Base-by-base conservation (phyloP, 2,797 vertebrate genomes). In the Gouania willdenowi region DNA sequence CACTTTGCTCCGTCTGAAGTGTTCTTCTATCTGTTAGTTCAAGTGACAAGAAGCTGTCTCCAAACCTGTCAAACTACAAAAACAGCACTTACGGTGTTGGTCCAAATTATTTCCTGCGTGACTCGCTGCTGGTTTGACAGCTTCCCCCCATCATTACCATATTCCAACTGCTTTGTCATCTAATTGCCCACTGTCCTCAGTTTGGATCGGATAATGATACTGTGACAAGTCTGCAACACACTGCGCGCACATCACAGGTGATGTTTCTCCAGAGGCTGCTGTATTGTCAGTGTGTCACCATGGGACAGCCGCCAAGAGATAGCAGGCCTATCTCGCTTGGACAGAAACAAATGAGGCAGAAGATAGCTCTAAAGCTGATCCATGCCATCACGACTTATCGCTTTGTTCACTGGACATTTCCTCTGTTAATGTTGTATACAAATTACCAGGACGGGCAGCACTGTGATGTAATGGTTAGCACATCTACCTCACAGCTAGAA, bases 311-410 rank as follows among this genome's bases (percentile, higher is more conserved):
- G 71, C 53, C 64, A 61, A 63, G 59, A 34, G 63, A 78, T 61
- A 70, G 65, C 27, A 4, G 44, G 22, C 36, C 64, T 68, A 75
- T 78, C 75, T 66, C 40, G 23, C 77, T 69, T 49, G 51, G 71
- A 79, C 70, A 68, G 71, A 47, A 71, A 70, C 64, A 79, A 80
- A 79, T 65, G 65, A 76, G 58, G 48, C 39, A 11, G 57, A 49
- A 58, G 54, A 72, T 30, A 25, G 39, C 40, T 47, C 38, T 8
- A 7, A 54, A 44, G 64, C 66, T 47, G 61, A 77, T 60, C 42
- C 3, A 2, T 9, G 37, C 44, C 50, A 25, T 43, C 41, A 7
- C 17, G 43, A 70, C 55, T 73, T 73, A 77, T 77, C 66, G 6
- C 43, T 8, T 17, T 14, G 37, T 66, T 50, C 55, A 51, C 49